Evolutionary conservation across 2,888 invertebrate species (phyloP).

Genomic region (Strigamia transsilvanica): DNA sequence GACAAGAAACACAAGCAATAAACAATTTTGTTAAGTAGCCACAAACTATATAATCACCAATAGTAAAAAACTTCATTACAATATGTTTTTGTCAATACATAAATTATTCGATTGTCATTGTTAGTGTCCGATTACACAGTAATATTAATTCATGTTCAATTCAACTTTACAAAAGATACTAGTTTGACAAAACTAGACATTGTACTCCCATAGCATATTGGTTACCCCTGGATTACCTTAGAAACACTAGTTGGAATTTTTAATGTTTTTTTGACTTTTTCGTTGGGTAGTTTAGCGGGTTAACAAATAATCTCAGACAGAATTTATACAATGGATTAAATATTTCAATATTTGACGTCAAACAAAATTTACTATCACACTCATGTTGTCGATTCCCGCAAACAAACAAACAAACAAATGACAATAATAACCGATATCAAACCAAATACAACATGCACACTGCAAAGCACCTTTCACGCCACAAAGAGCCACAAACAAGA

Average conservation of each 20-base stretch:
- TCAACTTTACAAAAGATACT: conserved; percentile 23
- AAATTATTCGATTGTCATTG: conserved; percentile 38
- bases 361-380: conserved; percentile 17
- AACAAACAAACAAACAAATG: neutral
- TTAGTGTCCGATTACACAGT: conserved; percentile 41
- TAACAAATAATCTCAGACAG: conserved; percentile 38
- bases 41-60: conserved; percentile 5
- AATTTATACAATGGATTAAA: conserved; percentile 23
- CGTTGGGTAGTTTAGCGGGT: neutral
- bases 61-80: conserved; percentile 22
- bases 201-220: conserved; percentile 22
- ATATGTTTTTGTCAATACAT: neutral
- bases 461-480: conserved; percentile 28
- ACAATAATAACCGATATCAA: conserved; percentile 12
- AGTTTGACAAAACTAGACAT: neutral
- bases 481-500: neutral
- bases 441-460: conserved; percentile 23
- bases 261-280: neutral
- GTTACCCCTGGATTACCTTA: neutral
- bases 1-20: conserved; percentile 14
- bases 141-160: conserved; percentile 2
- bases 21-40: conserved; percentile 17
- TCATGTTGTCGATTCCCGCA: neutral
- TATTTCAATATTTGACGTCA: conserved; percentile 14
- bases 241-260: neutral